A percentile compares a stretch with the other conserved stretches of the same genome.
phyloP scores from a whole-genome alignment of 2,888 invertebrate species.

The Heteromurus nitidus region DNA sequence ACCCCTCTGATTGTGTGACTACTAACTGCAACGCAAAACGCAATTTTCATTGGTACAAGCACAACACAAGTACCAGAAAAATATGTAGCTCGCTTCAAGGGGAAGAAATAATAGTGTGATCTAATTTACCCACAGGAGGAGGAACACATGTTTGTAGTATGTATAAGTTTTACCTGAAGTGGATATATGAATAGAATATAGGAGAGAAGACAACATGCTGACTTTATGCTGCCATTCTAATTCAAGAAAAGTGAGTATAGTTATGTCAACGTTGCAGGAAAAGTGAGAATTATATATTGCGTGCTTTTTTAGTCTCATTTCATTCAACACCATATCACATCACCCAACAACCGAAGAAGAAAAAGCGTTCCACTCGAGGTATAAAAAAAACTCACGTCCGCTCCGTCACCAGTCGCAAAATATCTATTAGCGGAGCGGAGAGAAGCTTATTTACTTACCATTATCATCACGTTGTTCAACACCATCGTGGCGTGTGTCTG shows the following conservation, averaged over 20 bases:
- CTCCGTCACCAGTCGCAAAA: no score
- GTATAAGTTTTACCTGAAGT: not conserved
- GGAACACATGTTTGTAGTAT: constrained; percentile 33
- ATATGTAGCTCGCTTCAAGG: no score
- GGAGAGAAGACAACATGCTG: constrained; percentile 35
- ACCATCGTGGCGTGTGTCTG: no score
- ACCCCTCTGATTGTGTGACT: constrained; percentile 7
- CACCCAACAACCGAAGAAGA: not conserved
- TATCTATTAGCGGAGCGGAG: no score
- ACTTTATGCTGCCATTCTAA: constrained; percentile 14
- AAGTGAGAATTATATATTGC: constrained; percentile 18
- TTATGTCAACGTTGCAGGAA: constrained; percentile 8
- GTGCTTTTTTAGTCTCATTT: not conserved
- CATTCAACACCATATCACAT: constrained; percentile 6
- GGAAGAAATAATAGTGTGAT: constrained; percentile 21
- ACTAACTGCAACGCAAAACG: no score
- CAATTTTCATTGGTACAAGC: constrained; percentile 4
- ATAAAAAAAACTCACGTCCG: no score
- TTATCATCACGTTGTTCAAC: not conserved
- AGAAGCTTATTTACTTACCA: no score
- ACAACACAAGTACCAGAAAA: no score
- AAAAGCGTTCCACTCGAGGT: no score
- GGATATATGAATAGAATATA: not conserved
- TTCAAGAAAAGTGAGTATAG: not conserved
- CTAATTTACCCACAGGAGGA: constrained; percentile 25